phyloP scores from a whole-genome alignment of 2,888 invertebrate genomes.

The Chydorus sphaericus region DNA sequence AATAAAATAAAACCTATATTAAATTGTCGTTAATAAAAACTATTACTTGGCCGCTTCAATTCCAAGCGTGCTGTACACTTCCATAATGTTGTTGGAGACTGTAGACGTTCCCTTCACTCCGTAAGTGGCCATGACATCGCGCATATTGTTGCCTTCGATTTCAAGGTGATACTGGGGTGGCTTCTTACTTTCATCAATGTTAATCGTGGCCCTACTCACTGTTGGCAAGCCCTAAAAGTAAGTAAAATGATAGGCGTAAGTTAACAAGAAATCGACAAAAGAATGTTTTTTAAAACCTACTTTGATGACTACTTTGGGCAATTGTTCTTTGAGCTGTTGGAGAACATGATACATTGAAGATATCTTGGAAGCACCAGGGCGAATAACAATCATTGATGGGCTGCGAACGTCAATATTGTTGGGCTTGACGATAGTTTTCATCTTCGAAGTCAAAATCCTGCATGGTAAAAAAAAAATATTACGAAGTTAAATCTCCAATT shows the following conservation, averaged over 20 bases:
- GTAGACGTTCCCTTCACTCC: slow-evolving; percentile 76
- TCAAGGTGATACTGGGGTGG: slow-evolving; percentile 65
- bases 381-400: slow-evolving; percentile 30
- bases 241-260: too few relatives aligned
- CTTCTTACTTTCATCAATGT: slow-evolving; percentile 56
- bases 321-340: slow-evolving; percentile 54
- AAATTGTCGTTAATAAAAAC: background rate
- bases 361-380: slow-evolving; percentile 29
- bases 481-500: background rate
- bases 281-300: too few relatives aligned
- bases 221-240: slow-evolving; percentile 59
- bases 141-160: slow-evolving; percentile 88
- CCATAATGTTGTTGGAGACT: slow-evolving; percentile 83
- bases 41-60: slow-evolving; percentile 87
- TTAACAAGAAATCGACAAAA: too few relatives aligned
- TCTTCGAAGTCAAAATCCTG: slow-evolving; percentile 60
- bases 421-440: slow-evolving; percentile 54
- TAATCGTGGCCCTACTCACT: slow-evolving; percentile 82
- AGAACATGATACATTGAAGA: slow-evolving; percentile 45
- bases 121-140: slow-evolving; percentile 82
- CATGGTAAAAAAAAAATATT: slow-evolving; percentile 15
- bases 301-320: slow-evolving; percentile 74
- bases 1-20: background rate
- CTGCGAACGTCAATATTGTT: slow-evolving; percentile 32
- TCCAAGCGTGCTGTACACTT: slow-evolving; percentile 69